These are phyloP conservation scores for Sebastes wilsoni DNA, from an alignment of 2,797 vertebrate genomes.

Conservation along the genomic window DNA sequence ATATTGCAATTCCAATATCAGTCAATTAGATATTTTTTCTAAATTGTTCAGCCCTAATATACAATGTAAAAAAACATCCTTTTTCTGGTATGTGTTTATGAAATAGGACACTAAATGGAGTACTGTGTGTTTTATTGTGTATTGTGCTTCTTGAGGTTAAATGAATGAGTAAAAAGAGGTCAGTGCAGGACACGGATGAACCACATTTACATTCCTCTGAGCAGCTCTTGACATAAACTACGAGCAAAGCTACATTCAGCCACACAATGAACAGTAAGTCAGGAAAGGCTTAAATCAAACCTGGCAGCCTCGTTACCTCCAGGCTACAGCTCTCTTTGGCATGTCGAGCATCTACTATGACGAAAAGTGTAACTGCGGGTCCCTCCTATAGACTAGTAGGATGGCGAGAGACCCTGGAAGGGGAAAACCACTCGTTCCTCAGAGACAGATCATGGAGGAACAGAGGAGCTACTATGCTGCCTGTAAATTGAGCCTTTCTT, in stretches of 20 bases:
- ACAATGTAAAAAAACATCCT: too few relatives aligned
- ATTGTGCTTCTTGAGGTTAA: background rate
- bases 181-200: constrained; percentile 20
- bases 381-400: constrained; percentile 34
- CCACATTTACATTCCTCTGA: constrained; percentile 16
- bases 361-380: constrained; percentile 26
- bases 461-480: constrained; percentile 79
- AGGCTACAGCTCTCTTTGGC: constrained; percentile 22
- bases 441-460: constrained; percentile 63
- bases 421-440: constrained; percentile 58
- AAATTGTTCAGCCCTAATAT: too few relatives aligned
- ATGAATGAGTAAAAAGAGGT: constrained; percentile 4
- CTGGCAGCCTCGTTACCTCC: constrained; percentile 33
- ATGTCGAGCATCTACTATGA: background rate
- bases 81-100: background rate
- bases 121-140: background rate
- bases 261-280: constrained; percentile 8
- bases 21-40: too few relatives aligned
- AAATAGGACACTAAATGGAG: background rate
- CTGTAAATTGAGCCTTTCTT: constrained; percentile 86
- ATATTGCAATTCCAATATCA: too few relatives aligned
- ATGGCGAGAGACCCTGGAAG: constrained; percentile 49
- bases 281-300: constrained; percentile 45
- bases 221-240: constrained; percentile 1
- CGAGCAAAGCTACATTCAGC: background rate